These are phyloP conservation scores for Lordiphosa andalusiaca DNA, from an alignment of 2,888 invertebrate species.

Conservation along the genomic window DNA sequence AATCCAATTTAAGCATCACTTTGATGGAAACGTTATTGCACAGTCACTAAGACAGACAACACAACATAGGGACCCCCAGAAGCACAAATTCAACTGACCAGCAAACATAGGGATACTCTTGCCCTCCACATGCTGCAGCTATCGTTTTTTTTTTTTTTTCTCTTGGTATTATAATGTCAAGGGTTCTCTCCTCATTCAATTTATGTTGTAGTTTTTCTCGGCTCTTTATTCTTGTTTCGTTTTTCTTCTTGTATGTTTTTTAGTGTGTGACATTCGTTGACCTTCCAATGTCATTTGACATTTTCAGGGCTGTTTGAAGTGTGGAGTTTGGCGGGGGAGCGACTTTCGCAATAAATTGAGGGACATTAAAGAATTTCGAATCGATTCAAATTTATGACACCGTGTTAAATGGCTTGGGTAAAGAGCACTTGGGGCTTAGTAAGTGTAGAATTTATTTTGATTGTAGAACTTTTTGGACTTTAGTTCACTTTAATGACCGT, in stretches of 20 bases:
- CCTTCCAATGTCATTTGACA: conserved; percentile 57
- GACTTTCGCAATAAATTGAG: conserved; percentile 26
- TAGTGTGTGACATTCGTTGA: conserved; percentile 40
- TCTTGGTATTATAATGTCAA: too few relatives aligned
- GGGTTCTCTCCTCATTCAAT: conserved; percentile 8
- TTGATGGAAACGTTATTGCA: conserved; percentile 11
- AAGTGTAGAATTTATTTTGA: too few relatives aligned
- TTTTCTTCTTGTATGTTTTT: neutral
- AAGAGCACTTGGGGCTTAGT: too few relatives aligned
- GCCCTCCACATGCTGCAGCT: conserved; percentile 37
- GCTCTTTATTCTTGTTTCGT: conserved; percentile 28
- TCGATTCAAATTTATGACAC: conserved; percentile 12
- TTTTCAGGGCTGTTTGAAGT: conserved; percentile 38
- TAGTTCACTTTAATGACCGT: too few relatives aligned
- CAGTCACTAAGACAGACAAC: conserved; percentile 51
- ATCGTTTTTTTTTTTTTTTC: too few relatives aligned
- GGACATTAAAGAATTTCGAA: conserved; percentile 25
- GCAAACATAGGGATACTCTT: conserved; percentile 35
- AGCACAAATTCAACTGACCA: conserved; percentile 24
- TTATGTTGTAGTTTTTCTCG: conserved; percentile 25
- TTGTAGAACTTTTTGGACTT: too few relatives aligned
- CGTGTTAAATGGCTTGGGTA: too few relatives aligned
- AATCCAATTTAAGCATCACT: conserved; percentile 53
- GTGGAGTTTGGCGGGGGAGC: conserved; percentile 1
- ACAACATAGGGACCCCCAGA: conserved; percentile 22